Conservation (phyloP, 2,113 vertebrate species). For the Corythaeola cristata region DNA sequence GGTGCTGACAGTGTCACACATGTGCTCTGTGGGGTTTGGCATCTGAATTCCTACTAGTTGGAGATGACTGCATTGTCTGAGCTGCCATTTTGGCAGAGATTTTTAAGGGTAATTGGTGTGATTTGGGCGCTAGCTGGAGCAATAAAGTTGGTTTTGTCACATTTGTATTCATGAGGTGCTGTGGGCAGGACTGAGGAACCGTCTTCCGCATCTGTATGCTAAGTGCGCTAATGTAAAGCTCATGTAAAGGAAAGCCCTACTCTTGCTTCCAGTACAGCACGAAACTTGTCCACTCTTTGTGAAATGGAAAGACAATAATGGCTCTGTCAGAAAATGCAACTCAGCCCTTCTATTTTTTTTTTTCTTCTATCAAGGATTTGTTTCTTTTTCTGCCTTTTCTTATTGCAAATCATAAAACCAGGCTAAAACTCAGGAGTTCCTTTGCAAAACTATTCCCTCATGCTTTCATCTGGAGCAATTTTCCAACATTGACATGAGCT, state of each 20-base stretch:
- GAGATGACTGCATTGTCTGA: background rate
- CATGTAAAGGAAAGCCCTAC: background rate
- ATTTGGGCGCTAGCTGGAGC: background rate
- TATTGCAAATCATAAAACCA: background rate
- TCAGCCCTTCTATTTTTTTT: background rate
- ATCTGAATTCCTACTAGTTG: background rate
- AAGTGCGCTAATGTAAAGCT: background rate
- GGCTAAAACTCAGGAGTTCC: background rate
- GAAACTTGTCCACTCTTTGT: background rate
- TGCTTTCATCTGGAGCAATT: slow-evolving; percentile 21
- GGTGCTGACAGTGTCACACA: fast-evolving
- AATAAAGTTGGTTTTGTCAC: background rate
- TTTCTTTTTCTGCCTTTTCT: slow-evolving; percentile 5
- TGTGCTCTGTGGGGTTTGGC: background rate
- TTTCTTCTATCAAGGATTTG: background rate
- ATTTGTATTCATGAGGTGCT: background rate
- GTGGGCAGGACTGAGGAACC: background rate
- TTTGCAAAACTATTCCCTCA: background rate
- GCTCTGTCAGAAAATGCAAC: background rate
- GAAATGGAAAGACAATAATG: background rate
- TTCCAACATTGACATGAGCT: slow-evolving; percentile 26
- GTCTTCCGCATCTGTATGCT: background rate
- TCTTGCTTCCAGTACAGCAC: background rate
- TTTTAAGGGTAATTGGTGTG: background rate
- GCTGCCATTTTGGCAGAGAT: background rate